Evolutionary conservation across 64 coral and sea anemone genomes (phyloP).

Genomic region (Anthopleura sola): DNA sequence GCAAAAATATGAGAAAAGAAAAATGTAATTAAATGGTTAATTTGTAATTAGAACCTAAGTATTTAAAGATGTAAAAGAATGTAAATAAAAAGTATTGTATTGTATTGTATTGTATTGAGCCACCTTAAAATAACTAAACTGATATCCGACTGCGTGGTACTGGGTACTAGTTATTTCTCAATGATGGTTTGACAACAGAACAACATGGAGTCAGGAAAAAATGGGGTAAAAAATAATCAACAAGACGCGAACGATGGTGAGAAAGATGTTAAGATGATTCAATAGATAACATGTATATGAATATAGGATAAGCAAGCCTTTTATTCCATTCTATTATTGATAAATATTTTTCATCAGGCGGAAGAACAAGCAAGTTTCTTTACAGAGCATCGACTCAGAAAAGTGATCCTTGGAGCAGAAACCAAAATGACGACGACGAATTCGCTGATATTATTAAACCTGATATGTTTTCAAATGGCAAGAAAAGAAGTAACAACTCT

Average conservation of each 20-base stretch:
- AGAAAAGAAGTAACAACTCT: constrained; percentile 42
- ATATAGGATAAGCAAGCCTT: background rate
- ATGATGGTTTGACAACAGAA: constrained; percentile 13
- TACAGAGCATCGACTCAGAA: constrained; percentile 62
- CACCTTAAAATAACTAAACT: too few species aligned
- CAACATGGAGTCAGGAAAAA: background rate
- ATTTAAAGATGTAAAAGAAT: too few species aligned
- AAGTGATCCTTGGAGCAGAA: constrained; percentile 49
- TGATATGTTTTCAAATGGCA: constrained; percentile 30
- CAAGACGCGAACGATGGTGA: background rate
- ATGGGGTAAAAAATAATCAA: background rate
- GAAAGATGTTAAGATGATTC: background rate
- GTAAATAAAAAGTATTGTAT: too few species aligned
- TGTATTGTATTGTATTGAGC: too few species aligned
- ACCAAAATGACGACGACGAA: constrained; percentile 26
- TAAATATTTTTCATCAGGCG: constrained; percentile 40
- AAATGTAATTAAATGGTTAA: too few species aligned
- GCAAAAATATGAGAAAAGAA: too few species aligned
- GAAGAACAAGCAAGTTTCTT: constrained; percentile 73
- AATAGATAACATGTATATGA: background rate
- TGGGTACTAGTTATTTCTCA: background rate
- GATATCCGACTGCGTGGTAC: too few species aligned
- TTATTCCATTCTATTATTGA: background rate
- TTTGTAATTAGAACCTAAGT: too few species aligned
- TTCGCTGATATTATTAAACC: constrained; percentile 26